Percentiles rank a stretch among this genome's conserved stretches.
phyloP scores from a whole-genome alignment of 1,140 invertebrate genomes.

The Pomacea maculata region DNA sequence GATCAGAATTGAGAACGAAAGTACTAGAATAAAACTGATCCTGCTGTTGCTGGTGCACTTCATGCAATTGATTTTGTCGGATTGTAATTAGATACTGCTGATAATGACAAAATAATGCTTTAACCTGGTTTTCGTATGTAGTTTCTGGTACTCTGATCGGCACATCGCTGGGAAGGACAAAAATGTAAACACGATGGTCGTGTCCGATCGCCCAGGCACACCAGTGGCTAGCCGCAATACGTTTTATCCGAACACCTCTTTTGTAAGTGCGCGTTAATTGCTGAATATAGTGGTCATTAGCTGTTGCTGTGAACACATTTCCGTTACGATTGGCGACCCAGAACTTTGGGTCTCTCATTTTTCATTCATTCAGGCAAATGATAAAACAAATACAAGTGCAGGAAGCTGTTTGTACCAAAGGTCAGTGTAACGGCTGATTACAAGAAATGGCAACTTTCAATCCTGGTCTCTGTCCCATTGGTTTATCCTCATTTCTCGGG shows the following conservation, averaged over 20 bases:
- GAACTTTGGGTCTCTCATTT: constrained; percentile 65
- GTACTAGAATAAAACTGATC: too few species aligned
- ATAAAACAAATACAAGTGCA: not conserved
- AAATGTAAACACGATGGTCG: constrained; percentile 90
- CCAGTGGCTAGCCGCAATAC: constrained; percentile 82
- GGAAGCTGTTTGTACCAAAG: too few species aligned
- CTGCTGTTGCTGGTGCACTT: too few species aligned
- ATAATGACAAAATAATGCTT: not conserved
- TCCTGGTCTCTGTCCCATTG: too few species aligned
- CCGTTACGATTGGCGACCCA: constrained; percentile 89
- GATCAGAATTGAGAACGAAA: too few species aligned
- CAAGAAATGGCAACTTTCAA: too few species aligned
- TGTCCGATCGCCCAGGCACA: constrained; percentile 91
- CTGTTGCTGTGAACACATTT: constrained; percentile 82
- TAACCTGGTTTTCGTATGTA: constrained; percentile 89
- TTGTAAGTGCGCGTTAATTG: constrained; percentile 74
- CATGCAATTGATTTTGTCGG: too few species aligned
- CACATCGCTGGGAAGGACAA: constrained; percentile 86
- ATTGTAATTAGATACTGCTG: too few species aligned
- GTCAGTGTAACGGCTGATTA: too few species aligned
- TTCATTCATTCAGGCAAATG: not conserved
- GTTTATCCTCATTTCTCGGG: too few species aligned
- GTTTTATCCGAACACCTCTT: constrained; percentile 84
- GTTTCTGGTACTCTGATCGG: constrained; percentile 90
- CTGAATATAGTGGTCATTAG: constrained; percentile 80